phyloP scores from a whole-genome alignment of 2,797 vertebrate species.

The Muscicapa comitata region DNA sequence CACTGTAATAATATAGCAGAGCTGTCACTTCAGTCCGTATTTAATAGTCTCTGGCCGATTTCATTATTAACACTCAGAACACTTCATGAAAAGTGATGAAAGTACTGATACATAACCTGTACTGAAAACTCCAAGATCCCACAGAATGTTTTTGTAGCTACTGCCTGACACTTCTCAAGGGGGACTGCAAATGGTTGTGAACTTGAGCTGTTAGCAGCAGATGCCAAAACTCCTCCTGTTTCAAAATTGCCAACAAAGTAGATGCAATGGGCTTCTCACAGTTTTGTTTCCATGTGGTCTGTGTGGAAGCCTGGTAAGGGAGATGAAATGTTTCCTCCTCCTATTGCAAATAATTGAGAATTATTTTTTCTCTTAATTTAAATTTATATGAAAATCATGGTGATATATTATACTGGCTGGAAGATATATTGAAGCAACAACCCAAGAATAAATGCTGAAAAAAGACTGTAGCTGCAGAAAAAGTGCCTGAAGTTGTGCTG shows the following conservation, averaged over 20 bases:
- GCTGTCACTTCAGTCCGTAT: constrained; percentile 37
- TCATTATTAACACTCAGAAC: constrained; percentile 44
- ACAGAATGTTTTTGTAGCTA: not conserved
- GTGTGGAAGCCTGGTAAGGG: not conserved
- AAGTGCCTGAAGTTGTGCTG: not conserved
- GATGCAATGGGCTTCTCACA: not conserved
- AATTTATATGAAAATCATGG: not conserved
- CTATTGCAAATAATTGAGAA: not conserved
- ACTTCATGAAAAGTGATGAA: constrained; percentile 10
- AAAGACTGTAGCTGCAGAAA: not conserved
- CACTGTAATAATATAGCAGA: constrained; percentile 16
- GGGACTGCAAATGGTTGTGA: not conserved
- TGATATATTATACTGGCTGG: not conserved
- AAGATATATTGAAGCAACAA: not conserved
- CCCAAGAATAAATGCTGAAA: not conserved
- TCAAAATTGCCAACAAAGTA: not conserved
- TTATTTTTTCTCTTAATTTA: not conserved
- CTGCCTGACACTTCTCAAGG: not conserved
- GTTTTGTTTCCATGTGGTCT: not conserved
- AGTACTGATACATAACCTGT: not conserved
- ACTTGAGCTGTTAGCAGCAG: not conserved
- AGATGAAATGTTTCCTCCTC: not conserved
- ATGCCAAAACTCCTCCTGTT: not conserved
- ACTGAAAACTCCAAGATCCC: not conserved
- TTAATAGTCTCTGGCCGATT: constrained; percentile 43